Evolutionary conservation across 1,140 invertebrate species (phyloP).

Genomic region (Copidosoma floridanum): DNA sequence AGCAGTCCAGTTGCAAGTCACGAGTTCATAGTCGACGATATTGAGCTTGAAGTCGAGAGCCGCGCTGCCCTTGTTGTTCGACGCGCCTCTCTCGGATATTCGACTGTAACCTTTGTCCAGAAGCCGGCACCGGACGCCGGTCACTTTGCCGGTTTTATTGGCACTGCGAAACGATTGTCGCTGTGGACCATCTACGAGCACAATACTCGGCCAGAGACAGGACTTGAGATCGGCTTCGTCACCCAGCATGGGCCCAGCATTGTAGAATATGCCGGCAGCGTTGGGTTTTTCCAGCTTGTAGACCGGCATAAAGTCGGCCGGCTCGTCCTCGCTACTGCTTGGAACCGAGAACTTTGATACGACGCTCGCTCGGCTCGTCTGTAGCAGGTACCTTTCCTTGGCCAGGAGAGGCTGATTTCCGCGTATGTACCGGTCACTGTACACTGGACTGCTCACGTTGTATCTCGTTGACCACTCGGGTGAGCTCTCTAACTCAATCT

Average conservation of each 20-base stretch:
- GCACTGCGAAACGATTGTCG: neutral
- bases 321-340: neutral
- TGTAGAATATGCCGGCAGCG: conserved; percentile 41
- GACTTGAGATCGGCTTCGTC: conserved; percentile 33
- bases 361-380: conserved; percentile 29
- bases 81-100: neutral
- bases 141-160: neutral
- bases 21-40: neutral
- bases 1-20: neutral
- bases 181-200: conserved; percentile 18
- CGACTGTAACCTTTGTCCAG: conserved; percentile 1
- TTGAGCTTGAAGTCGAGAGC: neutral
- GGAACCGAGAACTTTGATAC: conserved; percentile 28
- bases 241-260: neutral
- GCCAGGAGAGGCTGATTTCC: conserved; percentile 34
- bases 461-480: conserved; percentile 12
- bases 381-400: conserved; percentile 34
- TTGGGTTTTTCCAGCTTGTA: conserved; percentile 38
- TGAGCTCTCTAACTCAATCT: conserved; percentile 9
- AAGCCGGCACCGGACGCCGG: too few relatives aligned
- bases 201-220: conserved; percentile 31
- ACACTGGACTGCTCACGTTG: conserved; percentile 41
- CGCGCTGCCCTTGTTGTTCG: neutral
- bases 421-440: conserved; percentile 46
- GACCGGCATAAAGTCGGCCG: conserved; percentile 40